A percentile compares a stretch with the other conserved stretches of the same genome.
Evolutionary conservation across 2,113 vertebrate genomes (phyloP).

Genomic region (Carassius auratus): DNA sequence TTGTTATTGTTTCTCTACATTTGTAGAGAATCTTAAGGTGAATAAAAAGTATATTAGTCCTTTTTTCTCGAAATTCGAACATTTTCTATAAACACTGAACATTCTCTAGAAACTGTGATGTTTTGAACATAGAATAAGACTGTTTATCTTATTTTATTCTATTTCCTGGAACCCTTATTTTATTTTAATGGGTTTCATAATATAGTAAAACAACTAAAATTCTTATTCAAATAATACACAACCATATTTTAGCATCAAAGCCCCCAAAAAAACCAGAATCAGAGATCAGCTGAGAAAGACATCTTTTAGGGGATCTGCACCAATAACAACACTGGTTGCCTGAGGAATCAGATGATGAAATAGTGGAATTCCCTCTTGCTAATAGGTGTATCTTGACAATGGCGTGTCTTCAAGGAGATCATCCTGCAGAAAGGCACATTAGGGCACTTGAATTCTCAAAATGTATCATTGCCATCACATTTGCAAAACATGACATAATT

Average conservation of each 20-base stretch:
- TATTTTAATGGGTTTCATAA: too few species aligned
- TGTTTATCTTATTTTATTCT: neutral
- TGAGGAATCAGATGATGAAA: constrained; percentile 2
- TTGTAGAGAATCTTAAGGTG: neutral
- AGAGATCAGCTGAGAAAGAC: neutral
- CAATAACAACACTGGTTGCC: neutral
- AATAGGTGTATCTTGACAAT: constrained; percentile 86
- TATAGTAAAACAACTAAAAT: too few species aligned
- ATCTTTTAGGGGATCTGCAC: neutral
- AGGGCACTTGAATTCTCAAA: neutral
- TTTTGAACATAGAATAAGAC: neutral
- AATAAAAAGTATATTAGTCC: neutral
- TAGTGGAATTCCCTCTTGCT: neutral
- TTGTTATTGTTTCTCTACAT: neutral
- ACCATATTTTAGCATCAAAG: neutral
- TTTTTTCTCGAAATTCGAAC: too few species aligned
- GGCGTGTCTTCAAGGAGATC: constrained; percentile 91
- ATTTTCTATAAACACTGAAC: neutral
- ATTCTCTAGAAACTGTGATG: neutral
- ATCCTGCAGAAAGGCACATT: constrained; percentile 72
- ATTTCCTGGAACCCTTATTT: neutral
- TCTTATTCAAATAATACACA: neutral
- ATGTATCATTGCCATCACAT: neutral
- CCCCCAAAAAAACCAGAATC: neutral
- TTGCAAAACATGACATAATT: neutral